A percentile compares a stretch with the other conserved stretches of the same genome.
Conservation (phyloP, 2,113 vertebrate species). For the Arizona elegans region DNA sequence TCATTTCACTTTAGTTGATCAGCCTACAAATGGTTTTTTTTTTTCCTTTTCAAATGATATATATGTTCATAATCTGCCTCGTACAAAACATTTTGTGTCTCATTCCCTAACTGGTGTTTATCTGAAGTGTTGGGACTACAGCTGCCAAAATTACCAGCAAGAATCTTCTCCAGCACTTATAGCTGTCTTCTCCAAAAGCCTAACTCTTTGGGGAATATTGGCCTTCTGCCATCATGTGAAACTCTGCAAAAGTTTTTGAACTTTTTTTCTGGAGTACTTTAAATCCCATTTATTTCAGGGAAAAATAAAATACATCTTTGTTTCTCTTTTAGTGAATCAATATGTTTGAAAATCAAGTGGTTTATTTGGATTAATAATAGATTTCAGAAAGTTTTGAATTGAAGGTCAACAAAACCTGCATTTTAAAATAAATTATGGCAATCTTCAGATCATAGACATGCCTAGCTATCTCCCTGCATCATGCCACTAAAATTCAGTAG, state of each 20-base stretch:
- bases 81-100: neutral
- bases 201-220: neutral
- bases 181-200: neutral
- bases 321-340: neutral
- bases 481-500: neutral
- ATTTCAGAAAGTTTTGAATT: slow-evolving; percentile 12
- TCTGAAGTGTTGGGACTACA: neutral
- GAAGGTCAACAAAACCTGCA: neutral
- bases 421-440: neutral
- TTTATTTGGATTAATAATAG: neutral
- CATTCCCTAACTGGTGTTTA: neutral
- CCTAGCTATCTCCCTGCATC: neutral
- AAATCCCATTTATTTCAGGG: neutral
- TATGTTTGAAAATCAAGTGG: neutral
- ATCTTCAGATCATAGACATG: neutral
- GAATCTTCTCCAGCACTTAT: neutral
- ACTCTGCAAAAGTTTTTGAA: neutral
- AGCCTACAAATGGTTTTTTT: neutral
- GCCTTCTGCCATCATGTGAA: neutral
- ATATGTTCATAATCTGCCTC: neutral
- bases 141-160: neutral
- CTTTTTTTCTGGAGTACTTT: neutral
- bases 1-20: neutral
- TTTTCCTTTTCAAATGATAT: neutral
- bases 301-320: neutral